phyloP scores from a whole-genome alignment of 92 coral and sea anemone species.

The Porites divaricata region DNA sequence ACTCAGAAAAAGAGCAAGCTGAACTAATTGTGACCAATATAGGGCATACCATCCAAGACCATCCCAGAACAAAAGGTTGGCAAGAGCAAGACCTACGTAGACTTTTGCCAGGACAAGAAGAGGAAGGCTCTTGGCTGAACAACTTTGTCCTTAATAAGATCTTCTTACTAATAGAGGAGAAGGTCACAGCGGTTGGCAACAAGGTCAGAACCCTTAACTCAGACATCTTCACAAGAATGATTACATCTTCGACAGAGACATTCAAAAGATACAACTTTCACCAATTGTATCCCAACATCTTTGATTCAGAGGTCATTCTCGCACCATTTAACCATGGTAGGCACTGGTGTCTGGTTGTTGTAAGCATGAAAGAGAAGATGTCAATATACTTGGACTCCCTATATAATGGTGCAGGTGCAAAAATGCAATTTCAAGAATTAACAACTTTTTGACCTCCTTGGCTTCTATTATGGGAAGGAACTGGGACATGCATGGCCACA shows the following conservation, averaged over 20 bases:
- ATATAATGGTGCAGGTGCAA: slow-evolving; percentile 27
- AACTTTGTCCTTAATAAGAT: slow-evolving; percentile 59
- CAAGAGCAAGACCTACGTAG: slow-evolving; percentile 44
- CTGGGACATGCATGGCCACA: slow-evolving; percentile 23
- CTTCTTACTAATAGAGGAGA: slow-evolving; percentile 45
- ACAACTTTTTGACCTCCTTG: too few species aligned
- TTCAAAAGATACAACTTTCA: slow-evolving; percentile 44
- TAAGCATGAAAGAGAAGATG: slow-evolving; percentile 34
- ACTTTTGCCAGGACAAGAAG: slow-evolving; percentile 53
- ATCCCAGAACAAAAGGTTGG: slow-evolving; percentile 62
- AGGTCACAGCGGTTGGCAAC: slow-evolving; percentile 35
- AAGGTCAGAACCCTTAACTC: slow-evolving; percentile 60
- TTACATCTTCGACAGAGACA: slow-evolving; percentile 42
- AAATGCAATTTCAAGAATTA: too few species aligned
- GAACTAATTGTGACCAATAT: slow-evolving; percentile 45
- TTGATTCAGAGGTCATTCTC: slow-evolving; percentile 54
- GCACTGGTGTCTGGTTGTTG: slow-evolving; percentile 57
- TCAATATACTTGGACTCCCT: slow-evolving; percentile 55
- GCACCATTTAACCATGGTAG: slow-evolving; percentile 56
- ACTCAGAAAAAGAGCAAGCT: slow-evolving; percentile 41
- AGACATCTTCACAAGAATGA: slow-evolving; percentile 52
- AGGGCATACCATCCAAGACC: slow-evolving; percentile 43
- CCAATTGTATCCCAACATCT: slow-evolving; percentile 35
- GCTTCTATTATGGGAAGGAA: not conserved
- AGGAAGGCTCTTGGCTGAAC: too few species aligned